phyloP scores from a whole-genome alignment of 2,797 vertebrate species.

The Macrochelys suwanniensis region DNA sequence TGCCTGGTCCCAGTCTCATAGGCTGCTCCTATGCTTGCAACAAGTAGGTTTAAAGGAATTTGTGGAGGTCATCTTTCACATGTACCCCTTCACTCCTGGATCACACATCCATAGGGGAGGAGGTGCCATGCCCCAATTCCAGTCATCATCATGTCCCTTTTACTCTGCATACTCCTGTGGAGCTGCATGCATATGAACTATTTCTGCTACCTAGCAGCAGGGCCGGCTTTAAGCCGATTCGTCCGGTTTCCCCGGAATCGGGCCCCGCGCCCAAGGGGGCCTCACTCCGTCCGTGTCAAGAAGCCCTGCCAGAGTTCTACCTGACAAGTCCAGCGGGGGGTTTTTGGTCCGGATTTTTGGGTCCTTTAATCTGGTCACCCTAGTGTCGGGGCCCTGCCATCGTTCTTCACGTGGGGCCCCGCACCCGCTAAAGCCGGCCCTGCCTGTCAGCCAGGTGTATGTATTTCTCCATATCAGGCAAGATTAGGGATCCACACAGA shows the following conservation, averaged over 20 bases:
- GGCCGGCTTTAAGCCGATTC: no score
- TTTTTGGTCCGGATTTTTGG: no score
- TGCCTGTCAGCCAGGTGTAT: neutral
- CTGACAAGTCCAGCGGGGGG: no score
- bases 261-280: no score
- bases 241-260: no score
- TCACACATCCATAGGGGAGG: neutral
- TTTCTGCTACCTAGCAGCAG: neutral
- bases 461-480: neutral
- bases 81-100: neutral
- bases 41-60: neutral
- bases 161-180: accelerated
- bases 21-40: neutral
- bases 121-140: neutral
- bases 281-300: no score
- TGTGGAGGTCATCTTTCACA: neutral
- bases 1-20: neutral
- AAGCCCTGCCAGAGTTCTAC: no score
- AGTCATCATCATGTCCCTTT: neutral
- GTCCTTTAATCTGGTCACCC: no score
- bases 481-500: neutral
- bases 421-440: no score
- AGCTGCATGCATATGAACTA: neutral
- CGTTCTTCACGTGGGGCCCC: no score
- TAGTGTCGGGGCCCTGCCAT: no score